Conservation (phyloP, 1,140 invertebrate species). For the Oppia nitens region DNA sequence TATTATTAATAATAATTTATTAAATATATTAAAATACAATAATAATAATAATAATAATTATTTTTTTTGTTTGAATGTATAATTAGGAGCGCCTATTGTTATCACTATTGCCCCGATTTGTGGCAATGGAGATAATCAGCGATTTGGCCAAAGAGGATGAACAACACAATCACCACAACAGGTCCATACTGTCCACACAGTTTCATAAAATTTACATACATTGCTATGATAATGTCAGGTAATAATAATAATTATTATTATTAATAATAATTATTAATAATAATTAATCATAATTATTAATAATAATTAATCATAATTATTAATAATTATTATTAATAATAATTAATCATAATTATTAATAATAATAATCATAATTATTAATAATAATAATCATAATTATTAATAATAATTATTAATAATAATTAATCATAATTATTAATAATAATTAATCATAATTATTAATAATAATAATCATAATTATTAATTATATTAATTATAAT, state of each 20-base stretch:
- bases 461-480: too few species aligned
- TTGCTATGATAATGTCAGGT: constrained; percentile 81
- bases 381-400: neutral
- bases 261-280: neutral
- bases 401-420: too few species aligned
- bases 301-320: too few species aligned
- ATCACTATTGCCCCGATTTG: constrained; percentile 81
- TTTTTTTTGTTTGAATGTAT: neutral
- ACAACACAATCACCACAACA: constrained; percentile 26
- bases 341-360: too few species aligned
- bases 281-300: neutral
- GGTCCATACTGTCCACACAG: constrained; percentile 47
- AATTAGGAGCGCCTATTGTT: constrained; percentile 33
- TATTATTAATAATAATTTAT: too few species aligned
- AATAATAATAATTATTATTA: constrained; percentile 12
- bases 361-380: too few species aligned
- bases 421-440: too few species aligned
- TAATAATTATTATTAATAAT: too few species aligned
- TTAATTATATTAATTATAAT: too few species aligned
- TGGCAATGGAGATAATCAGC: constrained; percentile 79
- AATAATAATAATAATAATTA: neutral
- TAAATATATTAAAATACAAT: too few species aligned
- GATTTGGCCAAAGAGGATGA: constrained; percentile 64
- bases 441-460: too few species aligned
- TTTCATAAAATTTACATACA: constrained; percentile 97